Evolutionary conservation across 2,797 vertebrate species (phyloP), one percentile per base, ranked within the genome.

Genomic region (Thunnus albacares): DNA sequence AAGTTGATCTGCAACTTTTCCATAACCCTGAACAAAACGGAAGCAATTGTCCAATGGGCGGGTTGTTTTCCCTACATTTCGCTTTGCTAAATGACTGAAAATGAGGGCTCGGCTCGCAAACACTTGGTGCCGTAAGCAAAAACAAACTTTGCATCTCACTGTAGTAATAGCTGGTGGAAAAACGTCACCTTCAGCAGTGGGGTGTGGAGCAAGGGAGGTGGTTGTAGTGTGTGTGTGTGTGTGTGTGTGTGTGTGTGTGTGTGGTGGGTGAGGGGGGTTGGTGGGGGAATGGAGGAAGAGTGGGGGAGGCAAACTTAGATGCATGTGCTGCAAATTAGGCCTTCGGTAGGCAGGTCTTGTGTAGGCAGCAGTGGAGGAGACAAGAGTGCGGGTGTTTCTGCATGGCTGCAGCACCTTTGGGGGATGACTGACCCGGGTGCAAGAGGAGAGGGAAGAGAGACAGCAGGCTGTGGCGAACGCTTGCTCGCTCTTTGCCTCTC

Each of bases 261-360:
- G 47, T n/a, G 56, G 64, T 58, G 66, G 18, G 73, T 28, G 72
- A 38, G 59, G 38, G 62, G 71, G 76, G 14, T 65, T 79, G 57
- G 60, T 28, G 77, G 53, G 64, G 60, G 14, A 68, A 52, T n/a
- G 33, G 76, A 73, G 72, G 67, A 80, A 84, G 51, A 76, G 81
- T 11, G 65, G 81, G 79, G 80, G 69, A 69, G 83, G 74, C 49
- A 67, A 85, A 87, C 62, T 75, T 86, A 57, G 82, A 88, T 45
- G 71, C 90, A 93, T 93, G 85, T 92, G 91, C 90, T 92, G 90
- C 77, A 90, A 91, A 92, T 95, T 91, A 91, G 69, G 79, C 79
- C 65, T 79, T 80, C 49, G 61, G 75, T 73, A 78, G 67, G 78
- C 59, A 75, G 79, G 79, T 71, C 71, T 83, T 58, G 70, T 69